Evolutionary conservation across 2,888 invertebrate species (phyloP).

Genomic region (Onchidella celtica): DNA sequence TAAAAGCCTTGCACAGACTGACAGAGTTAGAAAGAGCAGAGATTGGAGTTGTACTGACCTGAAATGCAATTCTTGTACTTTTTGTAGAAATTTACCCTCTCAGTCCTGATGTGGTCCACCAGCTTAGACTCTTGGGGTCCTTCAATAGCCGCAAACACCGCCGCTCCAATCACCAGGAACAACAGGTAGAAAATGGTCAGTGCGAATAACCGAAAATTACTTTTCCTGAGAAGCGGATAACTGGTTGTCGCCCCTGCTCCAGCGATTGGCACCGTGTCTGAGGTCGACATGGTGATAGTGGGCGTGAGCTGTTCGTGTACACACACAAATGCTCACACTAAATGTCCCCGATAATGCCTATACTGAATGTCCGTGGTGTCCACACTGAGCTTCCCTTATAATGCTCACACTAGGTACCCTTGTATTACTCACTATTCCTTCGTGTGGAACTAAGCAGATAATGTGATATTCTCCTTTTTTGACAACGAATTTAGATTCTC

Average conservation of each 20-base stretch:
- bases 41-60: too few relatives aligned
- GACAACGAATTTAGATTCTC: too few relatives aligned
- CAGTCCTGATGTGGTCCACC: conserved; percentile 82
- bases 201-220: conserved; percentile 73
- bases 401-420: too few relatives aligned
- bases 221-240: conserved; percentile 59
- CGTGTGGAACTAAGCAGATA: too few relatives aligned
- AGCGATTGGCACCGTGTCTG: conserved; percentile 17
- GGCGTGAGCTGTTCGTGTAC: neutral
- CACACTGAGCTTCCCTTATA: too few relatives aligned
- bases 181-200: conserved; percentile 82
- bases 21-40: too few relatives aligned
- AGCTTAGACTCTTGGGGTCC: conserved; percentile 85
- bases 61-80: conserved; percentile 84
- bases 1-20: too few relatives aligned
- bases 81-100: conserved; percentile 84
- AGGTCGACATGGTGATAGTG: neutral
- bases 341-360: too few relatives aligned
- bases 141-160: conserved; percentile 90
- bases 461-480: too few relatives aligned
- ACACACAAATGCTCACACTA: neutral
- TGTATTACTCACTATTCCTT: too few relatives aligned
- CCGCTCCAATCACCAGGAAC: conserved; percentile 87
- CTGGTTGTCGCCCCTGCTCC: conserved; percentile 9
- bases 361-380: too few relatives aligned